Conservation (phyloP, 2,888 invertebrate species). For the Meganola albula region DNA sequence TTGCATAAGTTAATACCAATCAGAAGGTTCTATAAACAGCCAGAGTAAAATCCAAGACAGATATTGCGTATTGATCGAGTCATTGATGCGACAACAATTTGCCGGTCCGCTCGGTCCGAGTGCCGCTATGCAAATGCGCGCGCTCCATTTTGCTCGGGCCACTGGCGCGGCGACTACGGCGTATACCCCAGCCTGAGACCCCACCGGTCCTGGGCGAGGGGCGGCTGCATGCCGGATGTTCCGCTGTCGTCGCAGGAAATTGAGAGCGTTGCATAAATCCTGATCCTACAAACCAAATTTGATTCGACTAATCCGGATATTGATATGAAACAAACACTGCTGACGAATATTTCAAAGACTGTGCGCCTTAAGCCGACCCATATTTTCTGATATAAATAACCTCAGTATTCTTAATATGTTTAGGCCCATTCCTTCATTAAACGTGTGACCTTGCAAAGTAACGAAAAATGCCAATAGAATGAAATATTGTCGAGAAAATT, state of each 20-base stretch:
- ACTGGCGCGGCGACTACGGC: slow-evolving; percentile 37
- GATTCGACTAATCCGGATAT: slow-evolving; percentile 76
- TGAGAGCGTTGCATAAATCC: slow-evolving; percentile 76
- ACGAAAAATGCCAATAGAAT: slow-evolving; percentile 49
- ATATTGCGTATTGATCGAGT: slow-evolving; percentile 67
- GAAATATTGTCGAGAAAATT: slow-evolving; percentile 67
- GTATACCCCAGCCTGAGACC: slow-evolving; percentile 26
- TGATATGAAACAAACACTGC: slow-evolving; percentile 68
- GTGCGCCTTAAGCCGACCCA: too few relatives aligned
- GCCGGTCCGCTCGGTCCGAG: slow-evolving; percentile 68
- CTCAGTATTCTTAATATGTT: too few relatives aligned
- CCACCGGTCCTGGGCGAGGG: slow-evolving; percentile 24
- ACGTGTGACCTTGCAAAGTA: slow-evolving; percentile 42
- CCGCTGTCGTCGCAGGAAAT: slow-evolving; percentile 74
- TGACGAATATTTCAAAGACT: slow-evolving; percentile 49
- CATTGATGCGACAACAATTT: slow-evolving; percentile 73
- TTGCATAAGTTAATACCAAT: too few relatives aligned
- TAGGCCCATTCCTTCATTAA: slow-evolving; percentile 41
- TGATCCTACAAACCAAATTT: slow-evolving; percentile 74
- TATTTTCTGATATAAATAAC: slow-evolving; percentile 39
- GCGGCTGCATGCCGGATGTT: slow-evolving; percentile 63
- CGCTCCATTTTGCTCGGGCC: slow-evolving; percentile 65
- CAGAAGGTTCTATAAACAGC: too few relatives aligned
- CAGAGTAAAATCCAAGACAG: slow-evolving; percentile 36
- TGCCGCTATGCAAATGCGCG: slow-evolving; percentile 71